Evolutionary conservation across 2,888 invertebrate species (phyloP), one percentile per base, ranked within the genome.

Genomic region (Lordiphosa andalusiaca): DNA sequence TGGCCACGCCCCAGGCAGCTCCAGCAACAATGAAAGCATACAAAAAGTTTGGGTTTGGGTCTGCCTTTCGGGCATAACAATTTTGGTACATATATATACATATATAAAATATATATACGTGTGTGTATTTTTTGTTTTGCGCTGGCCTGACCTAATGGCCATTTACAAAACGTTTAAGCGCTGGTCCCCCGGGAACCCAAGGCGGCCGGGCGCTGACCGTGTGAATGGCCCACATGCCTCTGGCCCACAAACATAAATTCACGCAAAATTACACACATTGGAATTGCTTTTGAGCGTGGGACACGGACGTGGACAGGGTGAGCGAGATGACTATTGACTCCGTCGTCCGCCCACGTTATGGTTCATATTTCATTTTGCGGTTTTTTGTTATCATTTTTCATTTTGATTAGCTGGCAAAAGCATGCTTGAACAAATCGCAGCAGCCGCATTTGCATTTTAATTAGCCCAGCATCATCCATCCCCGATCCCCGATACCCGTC

Each of bases 221-320:
- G 44, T 44, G 44, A 44, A 44, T 44, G 44, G 44, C 44, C 30
- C 44, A 44, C 44, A 44, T 44, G 44, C 33, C 33, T 30, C 16
- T 44, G 10, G 33, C 72, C 73, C 69, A 50, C 62, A 70, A 71
- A 56, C 82, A 78, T 78, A 84, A 78, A 78, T 78, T 84, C 60
- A 84, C 84, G 82, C 84, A 81, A 84, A 78, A 84, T 78, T 73
- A 81, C 81, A 81, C 81, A 81, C 76, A 83, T 76, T 56, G 62
- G 64, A 63, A 73, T 71, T 81, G 81, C 59, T 67, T 64, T 55
- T 70, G 71, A 61, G 70, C 44, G 25, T 44, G 25, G n/a, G 30
- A 21, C 13, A n/a, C 13, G 42, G 42, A 21, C 13, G 6, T 30
- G 42, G 13, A n/a, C 25, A 10, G 42, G 16, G 33, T 16, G 33